A percentile compares a stretch with the other conserved stretches of the same genome.
phyloP scores from a whole-genome alignment of 1,140 invertebrate species.

The Hypothenemus hampei region DNA sequence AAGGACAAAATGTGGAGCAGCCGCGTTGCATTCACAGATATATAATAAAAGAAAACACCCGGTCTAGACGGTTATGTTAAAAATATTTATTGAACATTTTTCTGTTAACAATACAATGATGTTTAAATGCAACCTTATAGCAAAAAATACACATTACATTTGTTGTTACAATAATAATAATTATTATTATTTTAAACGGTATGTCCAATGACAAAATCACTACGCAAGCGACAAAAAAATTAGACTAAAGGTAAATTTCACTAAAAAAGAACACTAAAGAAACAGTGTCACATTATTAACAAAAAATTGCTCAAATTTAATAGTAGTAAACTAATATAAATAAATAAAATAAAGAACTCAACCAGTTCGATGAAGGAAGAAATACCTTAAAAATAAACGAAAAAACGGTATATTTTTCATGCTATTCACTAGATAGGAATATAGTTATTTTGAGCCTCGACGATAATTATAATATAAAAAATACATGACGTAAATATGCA shows the following conservation, averaged over 20 bases:
- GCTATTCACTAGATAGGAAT: constrained; percentile 27
- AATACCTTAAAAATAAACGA: constrained; percentile 16
- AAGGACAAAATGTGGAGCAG: too few relatives aligned
- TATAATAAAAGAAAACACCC: neutral
- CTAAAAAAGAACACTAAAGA: neutral
- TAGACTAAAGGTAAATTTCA: too few relatives aligned
- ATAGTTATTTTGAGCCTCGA: constrained; percentile 20
- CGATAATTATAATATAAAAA: too few relatives aligned
- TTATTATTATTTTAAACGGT: neutral
- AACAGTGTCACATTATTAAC: constrained; percentile 9
- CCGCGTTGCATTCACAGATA: too few relatives aligned
- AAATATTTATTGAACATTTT: constrained; percentile 25
- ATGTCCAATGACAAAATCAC: too few relatives aligned
- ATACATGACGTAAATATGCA: neutral
- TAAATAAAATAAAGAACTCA: constrained; percentile 12
- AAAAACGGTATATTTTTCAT: constrained; percentile 5
- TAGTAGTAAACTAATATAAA: constrained; percentile 7
- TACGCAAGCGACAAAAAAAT: too few relatives aligned
- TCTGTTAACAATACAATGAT: constrained; percentile 22
- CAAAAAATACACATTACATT: constrained; percentile 11
- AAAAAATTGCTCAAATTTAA: constrained; percentile 12
- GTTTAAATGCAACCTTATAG: constrained; percentile 21
- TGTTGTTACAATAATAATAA: neutral
- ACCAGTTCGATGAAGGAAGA: constrained; percentile 10
- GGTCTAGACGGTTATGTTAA: constrained; percentile 6